These are phyloP conservation scores for Gari tellinella DNA, from an alignment of 2,888 invertebrate species.

Conservation along the genomic window DNA sequence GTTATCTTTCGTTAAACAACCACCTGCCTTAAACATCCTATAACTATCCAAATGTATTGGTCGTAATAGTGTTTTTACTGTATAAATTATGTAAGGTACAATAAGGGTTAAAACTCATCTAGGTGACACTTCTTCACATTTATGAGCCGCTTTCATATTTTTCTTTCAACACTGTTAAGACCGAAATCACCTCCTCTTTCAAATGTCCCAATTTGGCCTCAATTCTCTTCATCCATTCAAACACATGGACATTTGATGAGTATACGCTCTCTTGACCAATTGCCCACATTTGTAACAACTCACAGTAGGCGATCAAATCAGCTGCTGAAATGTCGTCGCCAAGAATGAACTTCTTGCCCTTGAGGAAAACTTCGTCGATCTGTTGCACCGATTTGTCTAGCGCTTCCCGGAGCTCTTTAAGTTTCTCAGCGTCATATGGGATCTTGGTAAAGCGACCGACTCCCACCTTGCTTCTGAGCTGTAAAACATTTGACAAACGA, in stretches of 20 bases:
- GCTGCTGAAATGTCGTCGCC: constrained; percentile 77
- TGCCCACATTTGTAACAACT: constrained; percentile 76
- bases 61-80: no score
- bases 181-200: constrained; percentile 64
- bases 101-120: no score
- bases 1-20: no score
- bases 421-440: constrained; percentile 29
- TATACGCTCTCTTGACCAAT: constrained; percentile 68
- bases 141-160: constrained; percentile 11
- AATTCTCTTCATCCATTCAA: constrained; percentile 75
- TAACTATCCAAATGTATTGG: no score
- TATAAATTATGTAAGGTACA: no score
- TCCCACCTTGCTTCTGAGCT: constrained; percentile 37
- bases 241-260: constrained; percentile 65
- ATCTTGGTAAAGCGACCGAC: constrained; percentile 34
- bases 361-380: constrained; percentile 75
- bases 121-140: no score
- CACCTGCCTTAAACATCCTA: no score
- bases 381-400: constrained; percentile 16
- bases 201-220: constrained; percentile 56
- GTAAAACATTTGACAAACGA: no score
- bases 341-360: constrained; percentile 65
- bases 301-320: constrained; percentile 78
- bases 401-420: constrained; percentile 9
- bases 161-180: constrained; percentile 31